Percentiles rank a stretch among this genome's conserved stretches.
Evolutionary conservation across 64 coral and sea anemone genomes (phyloP).

Genomic region (Montipora capricornis): DNA sequence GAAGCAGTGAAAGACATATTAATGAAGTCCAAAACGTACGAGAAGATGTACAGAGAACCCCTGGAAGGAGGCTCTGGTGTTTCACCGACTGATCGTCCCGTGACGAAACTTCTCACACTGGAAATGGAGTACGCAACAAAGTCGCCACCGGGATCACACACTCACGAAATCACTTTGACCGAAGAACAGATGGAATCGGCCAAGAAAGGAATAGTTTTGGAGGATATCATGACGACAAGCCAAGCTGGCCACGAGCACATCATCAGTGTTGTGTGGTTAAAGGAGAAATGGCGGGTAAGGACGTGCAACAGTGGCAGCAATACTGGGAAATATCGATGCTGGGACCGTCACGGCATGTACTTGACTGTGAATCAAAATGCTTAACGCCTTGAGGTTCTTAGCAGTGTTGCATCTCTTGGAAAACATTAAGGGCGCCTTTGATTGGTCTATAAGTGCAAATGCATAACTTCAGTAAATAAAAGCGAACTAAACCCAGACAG

Average conservation of each 20-base stretch:
- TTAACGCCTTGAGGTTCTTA: not conserved
- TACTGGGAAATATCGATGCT: not conserved
- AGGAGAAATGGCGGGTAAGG: not conserved
- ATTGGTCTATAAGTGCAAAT: not conserved
- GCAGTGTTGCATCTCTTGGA: not conserved
- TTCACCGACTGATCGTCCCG: not conserved
- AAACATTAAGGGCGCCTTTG: not conserved
- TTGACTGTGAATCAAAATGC: not conserved
- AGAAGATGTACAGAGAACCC: slow-evolving; percentile 37
- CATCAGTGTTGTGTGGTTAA: not conserved
- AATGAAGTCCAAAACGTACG: slow-evolving; percentile 60
- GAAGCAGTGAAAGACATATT: slow-evolving; percentile 67
- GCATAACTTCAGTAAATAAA: too few species aligned
- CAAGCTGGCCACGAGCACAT: slow-evolving; percentile 16
- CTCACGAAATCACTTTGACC: slow-evolving; percentile 58
- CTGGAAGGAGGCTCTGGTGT: not conserved
- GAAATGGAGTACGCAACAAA: slow-evolving; percentile 7
- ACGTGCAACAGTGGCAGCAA: not conserved
- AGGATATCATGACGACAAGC: not conserved
- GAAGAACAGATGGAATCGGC: slow-evolving; percentile 9
- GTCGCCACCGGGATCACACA: slow-evolving; percentile 24
- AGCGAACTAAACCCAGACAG: too few species aligned
- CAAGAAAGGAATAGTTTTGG: not conserved
- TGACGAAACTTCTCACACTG: not conserved
- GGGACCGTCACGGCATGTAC: slow-evolving; percentile 8